Evolutionary conservation across 2,797 vertebrate species (phyloP), one percentile per base, ranked within the genome.

Genomic region (Antennarius maculatus): DNA sequence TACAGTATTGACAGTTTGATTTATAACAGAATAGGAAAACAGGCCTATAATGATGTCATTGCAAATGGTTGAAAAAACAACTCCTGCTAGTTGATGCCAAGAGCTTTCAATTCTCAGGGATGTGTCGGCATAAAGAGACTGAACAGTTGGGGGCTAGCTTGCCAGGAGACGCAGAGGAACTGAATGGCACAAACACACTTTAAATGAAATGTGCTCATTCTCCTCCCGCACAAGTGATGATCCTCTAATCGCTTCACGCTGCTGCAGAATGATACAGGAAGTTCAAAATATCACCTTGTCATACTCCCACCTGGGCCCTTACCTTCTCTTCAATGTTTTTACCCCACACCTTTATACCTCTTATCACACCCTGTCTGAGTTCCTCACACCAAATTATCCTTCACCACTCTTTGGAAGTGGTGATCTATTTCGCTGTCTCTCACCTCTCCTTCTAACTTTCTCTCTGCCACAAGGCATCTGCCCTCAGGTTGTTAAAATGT

Each of bases 91-190:
- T 12, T 6, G 50, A 54, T 56, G 60, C 71, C 76, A 77, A 75
- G 28, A 61, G 59, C 46, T 77, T 79, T 74, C 66, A 73, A 81
- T 75, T 81, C 49, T 56, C 52, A 66, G 57, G 79, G 62, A 63
- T 69, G 56, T 75, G 70, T 51, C 9, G 47, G 66, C 66, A 45
- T 11, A 50, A 52, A 56, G 67, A 77, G 55, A 49, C 58, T 12
- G 56, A 56, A 69, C 63, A 68, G 64, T 53, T 61, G 64, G 64
- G 49, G 5, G 34, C 31, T 53, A 28, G 63, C 54, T 66, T 81
- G 69, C 69, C 60, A 74, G 56, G 65, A 71, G 51, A 76, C 48
- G 66, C 23, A 66, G 61, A 78, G 41, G 52, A 62, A 53, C 46
- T 37, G 42, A 29, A 23, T 1, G 56, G 57, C 49, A 66, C 55